Percentiles rank a stretch among this genome's conserved stretches.
Conservation (phyloP, 2,888 invertebrate species). For the Cantharis flavilabris region DNA sequence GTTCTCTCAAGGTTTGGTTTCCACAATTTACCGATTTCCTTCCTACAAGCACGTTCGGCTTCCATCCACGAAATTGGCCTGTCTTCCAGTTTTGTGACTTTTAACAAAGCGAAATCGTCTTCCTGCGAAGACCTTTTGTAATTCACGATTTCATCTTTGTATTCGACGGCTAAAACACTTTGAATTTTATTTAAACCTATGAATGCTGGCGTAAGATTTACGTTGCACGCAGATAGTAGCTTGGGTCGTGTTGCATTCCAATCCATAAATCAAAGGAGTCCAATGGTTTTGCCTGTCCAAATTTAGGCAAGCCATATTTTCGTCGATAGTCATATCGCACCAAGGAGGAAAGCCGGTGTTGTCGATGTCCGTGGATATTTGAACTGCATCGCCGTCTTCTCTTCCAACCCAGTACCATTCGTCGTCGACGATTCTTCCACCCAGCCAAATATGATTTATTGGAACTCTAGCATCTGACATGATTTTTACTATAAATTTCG, state of each 20-base stretch:
- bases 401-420: slow-evolving; percentile 13
- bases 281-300: slow-evolving; percentile 59
- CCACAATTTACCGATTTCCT: slow-evolving; percentile 3
- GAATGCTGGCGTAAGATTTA: neutral
- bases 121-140: neutral
- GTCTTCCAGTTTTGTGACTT: neutral
- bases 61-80: neutral
- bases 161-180: neutral
- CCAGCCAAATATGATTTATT: slow-evolving; percentile 56
- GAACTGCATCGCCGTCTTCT: slow-evolving; percentile 9
- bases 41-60: neutral
- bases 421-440: slow-evolving; percentile 51
- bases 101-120: neutral
- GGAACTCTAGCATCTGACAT: slow-evolving; percentile 33
- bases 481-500: slow-evolving; percentile 16
- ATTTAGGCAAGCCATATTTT: slow-evolving; percentile 58
- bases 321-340: slow-evolving; percentile 56
- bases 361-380: neutral
- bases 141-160: neutral
- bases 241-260: slow-evolving; percentile 60
- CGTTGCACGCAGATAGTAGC: slow-evolving; percentile 57
- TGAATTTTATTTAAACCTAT: neutral
- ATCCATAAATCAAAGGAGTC: slow-evolving; percentile 57
- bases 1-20: neutral
- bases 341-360: slow-evolving; percentile 56